These are phyloP conservation scores for Physella acuta DNA, from an alignment of 1,140 invertebrate species.

Conservation along the genomic window DNA sequence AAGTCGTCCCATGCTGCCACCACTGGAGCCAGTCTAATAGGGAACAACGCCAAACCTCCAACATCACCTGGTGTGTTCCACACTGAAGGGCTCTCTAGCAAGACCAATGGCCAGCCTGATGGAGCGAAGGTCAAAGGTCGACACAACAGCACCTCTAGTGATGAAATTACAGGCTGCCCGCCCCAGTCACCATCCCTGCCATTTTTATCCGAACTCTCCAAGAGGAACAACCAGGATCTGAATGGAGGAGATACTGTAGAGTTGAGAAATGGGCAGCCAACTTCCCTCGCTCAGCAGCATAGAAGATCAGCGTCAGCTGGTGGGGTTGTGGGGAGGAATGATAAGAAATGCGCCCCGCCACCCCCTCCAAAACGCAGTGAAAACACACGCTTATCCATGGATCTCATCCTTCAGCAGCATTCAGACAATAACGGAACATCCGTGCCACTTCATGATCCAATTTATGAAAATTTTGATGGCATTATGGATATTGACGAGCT, in stretches of 20 bases:
- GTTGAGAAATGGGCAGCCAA: conserved; percentile 23
- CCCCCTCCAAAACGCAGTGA: conserved; percentile 53
- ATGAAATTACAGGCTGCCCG: conserved; percentile 17
- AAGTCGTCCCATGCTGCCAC: conserved; percentile 15
- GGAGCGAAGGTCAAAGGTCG: neutral
- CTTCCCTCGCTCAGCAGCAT: conserved; percentile 24
- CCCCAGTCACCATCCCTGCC: conserved; percentile 32
- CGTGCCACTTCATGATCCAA: conserved; percentile 30
- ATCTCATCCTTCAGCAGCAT: conserved; percentile 14
- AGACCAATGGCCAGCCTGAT: neutral
- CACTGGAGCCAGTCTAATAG: neutral
- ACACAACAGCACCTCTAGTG: neutral
- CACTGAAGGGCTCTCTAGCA: neutral
- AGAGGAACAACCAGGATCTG: conserved; percentile 11
- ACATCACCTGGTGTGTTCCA: conserved; percentile 13
- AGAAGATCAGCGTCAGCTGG: conserved; percentile 31
- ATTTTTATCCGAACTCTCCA: conserved; percentile 33
- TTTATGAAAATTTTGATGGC: conserved; percentile 50
- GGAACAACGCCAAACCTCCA: conserved; percentile 15
- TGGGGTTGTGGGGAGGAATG: conserved; percentile 24
- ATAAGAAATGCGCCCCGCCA: conserved; percentile 41
- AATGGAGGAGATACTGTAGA: conserved; percentile 19
- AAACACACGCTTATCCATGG: conserved; percentile 44
- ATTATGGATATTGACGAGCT: conserved; percentile 53
- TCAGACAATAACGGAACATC: conserved; percentile 33